phyloP scores from a whole-genome alignment of 2,797 vertebrate genomes.

The Balearica regulorum region DNA sequence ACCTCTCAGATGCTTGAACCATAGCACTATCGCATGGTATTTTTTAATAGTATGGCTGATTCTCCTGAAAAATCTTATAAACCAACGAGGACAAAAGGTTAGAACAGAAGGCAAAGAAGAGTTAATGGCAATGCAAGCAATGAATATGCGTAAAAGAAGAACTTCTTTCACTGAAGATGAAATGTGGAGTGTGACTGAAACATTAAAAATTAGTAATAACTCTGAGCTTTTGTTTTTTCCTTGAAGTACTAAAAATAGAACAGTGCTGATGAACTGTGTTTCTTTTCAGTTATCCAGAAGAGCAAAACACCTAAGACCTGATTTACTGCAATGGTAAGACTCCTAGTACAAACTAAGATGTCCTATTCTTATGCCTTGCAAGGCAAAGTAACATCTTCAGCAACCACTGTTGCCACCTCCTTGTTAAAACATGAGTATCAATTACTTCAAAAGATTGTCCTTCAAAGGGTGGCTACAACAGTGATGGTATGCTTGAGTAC shows the following conservation, averaged over 20 bases:
- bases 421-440: not conserved
- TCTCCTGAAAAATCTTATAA: not conserved
- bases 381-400: not conserved
- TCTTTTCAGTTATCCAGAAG: not conserved
- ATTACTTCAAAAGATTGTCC: not conserved
- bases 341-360: not conserved
- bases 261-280: not conserved
- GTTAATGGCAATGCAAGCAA: not conserved
- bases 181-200: not conserved
- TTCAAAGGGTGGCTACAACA: not conserved
- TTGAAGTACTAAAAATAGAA: not conserved
- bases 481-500: rapidly evolving
- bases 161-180: not conserved
- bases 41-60: not conserved
- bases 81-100: not conserved
- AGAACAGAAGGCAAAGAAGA: not conserved
- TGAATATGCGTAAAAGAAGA: not conserved
- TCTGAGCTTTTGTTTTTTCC: not conserved
- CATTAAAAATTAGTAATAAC: not conserved
- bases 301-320: not conserved
- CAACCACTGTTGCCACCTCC: not conserved
- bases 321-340: not conserved
- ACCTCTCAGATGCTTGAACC: not conserved
- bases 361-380: not conserved
- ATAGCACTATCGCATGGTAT: not conserved